Percentiles rank a stretch among this genome's conserved stretches.
These are phyloP conservation scores for Nothura maculosa DNA, from an alignment of 2,797 vertebrate genomes.

Conservation along the genomic window DNA sequence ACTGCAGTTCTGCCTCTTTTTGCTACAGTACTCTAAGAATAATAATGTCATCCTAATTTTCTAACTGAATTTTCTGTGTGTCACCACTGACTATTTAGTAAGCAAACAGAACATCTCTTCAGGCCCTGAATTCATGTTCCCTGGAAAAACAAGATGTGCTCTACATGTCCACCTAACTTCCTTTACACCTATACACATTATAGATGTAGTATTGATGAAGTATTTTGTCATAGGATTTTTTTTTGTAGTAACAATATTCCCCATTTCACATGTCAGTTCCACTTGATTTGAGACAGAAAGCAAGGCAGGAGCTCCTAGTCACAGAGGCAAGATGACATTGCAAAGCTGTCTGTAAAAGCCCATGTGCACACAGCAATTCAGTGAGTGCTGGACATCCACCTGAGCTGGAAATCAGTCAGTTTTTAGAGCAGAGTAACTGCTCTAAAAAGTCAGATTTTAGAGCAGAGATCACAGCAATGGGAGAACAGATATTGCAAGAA, in stretches of 20 bases:
- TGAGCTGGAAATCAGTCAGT: background rate
- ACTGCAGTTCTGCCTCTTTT: background rate
- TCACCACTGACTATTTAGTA: background rate
- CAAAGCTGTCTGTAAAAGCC: background rate
- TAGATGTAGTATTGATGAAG: background rate
- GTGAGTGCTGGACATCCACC: background rate
- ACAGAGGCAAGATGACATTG: background rate
- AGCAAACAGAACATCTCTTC: background rate
- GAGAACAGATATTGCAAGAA: background rate
- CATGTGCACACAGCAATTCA: background rate
- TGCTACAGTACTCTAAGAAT: background rate
- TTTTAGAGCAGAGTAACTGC: background rate
- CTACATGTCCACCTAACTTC: background rate
- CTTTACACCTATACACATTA: background rate
- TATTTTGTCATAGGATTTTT: background rate
- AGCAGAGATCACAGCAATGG: background rate
- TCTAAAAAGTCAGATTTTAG: background rate
- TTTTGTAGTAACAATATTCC: background rate
- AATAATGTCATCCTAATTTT: background rate
- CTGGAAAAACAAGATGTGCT: background rate
- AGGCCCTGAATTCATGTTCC: background rate
- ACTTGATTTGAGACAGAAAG: background rate
- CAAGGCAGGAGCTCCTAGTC: background rate
- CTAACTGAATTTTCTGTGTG: background rate
- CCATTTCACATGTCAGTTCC: background rate